These are phyloP conservation scores for Glareola pratincola DNA, from an alignment of 2,113 vertebrate species.

Conservation along the genomic window DNA sequence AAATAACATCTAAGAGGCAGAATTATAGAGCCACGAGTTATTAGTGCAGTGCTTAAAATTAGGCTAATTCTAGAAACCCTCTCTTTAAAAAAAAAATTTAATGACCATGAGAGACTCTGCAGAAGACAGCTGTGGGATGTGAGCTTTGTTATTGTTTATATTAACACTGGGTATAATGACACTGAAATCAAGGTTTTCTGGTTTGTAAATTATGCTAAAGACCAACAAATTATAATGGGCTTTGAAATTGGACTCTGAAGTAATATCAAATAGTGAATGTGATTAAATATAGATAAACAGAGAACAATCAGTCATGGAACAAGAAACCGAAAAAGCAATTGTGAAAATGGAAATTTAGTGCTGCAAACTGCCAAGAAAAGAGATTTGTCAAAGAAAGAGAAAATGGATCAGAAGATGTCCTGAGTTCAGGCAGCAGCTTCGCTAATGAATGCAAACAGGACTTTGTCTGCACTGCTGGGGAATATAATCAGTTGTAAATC, in stretches of 20 bases:
- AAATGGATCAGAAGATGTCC: neutral
- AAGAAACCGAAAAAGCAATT: slow-evolving; percentile 21
- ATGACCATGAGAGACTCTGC: neutral
- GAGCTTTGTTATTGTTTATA: neutral
- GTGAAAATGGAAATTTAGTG: slow-evolving; percentile 1
- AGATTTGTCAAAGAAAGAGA: neutral
- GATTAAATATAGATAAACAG: slow-evolving; percentile 23
- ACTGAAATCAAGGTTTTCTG: neutral
- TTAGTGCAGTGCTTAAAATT: neutral
- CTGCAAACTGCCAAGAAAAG: neutral
- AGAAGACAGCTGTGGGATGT: neutral
- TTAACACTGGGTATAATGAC: neutral
- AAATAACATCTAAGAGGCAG: slow-evolving; percentile 30
- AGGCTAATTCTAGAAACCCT: neutral
- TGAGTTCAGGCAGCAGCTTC: neutral
- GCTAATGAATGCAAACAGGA: neutral
- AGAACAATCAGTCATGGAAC: neutral
- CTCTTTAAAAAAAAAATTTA: neutral
- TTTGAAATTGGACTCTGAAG: slow-evolving; percentile 31
- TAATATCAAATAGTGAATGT: neutral
- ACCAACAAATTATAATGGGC: neutral
- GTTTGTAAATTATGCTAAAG: slow-evolving; percentile 5
- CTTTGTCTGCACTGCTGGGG: neutral
- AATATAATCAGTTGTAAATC: neutral
- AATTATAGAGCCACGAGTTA: neutral